phyloP scores from a whole-genome alignment of 1,140 invertebrate genomes.

The Sminthurinus signatus region DNA sequence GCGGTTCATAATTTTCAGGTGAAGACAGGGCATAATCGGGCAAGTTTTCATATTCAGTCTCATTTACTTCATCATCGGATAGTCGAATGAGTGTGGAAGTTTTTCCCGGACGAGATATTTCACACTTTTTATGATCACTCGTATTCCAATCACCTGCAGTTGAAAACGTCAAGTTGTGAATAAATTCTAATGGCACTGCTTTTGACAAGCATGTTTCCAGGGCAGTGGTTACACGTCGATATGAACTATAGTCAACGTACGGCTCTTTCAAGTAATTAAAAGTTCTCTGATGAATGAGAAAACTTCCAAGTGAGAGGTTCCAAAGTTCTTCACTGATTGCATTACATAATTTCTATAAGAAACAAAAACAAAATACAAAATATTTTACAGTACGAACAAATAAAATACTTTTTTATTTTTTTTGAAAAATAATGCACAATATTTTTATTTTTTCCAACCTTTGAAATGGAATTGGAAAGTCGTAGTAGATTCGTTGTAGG shows the following conservation, averaged over 20 bases:
- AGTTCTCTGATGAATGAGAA: neutral
- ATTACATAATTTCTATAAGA: neutral
- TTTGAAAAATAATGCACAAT: no score
- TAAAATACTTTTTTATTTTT: no score
- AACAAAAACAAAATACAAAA: no score
- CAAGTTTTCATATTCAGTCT: no score
- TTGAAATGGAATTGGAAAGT: no score
- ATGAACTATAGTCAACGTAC: neutral
- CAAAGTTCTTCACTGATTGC: neutral
- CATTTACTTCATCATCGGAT: no score
- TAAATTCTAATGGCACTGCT: no score
- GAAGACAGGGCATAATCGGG: no score
- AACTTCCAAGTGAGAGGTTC: neutral
- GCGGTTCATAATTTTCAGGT: constrained; percentile 16
- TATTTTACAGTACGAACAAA: no score
- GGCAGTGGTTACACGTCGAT: neutral
- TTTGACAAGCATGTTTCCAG: neutral
- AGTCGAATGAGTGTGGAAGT: neutral
- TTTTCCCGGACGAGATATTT: neutral
- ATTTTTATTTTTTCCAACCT: no score
- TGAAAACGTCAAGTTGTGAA: neutral
- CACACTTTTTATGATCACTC: no score
- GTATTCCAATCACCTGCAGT: neutral
- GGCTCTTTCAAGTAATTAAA: neutral
- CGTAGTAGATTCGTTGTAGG: no score